phyloP scores from a whole-genome alignment of 2,797 vertebrate genomes.

The Carcharodon carcharias region DNA sequence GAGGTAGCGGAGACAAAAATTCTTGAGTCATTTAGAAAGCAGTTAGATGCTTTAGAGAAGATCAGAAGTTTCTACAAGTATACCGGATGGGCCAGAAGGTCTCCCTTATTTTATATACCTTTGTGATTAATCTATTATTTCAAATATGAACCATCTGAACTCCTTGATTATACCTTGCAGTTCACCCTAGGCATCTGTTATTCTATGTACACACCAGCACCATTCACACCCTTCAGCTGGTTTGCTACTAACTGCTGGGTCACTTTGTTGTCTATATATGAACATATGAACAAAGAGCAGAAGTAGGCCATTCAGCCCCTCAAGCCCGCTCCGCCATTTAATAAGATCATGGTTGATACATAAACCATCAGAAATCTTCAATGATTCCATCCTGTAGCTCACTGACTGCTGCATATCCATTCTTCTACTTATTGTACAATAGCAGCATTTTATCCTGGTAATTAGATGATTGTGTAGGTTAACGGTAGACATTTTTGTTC shows the following conservation, averaged over 20 bases:
- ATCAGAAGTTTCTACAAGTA: neutral
- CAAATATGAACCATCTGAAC: neutral
- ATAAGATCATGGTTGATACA: too few relatives aligned
- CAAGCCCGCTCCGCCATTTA: too few relatives aligned
- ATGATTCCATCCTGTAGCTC: neutral
- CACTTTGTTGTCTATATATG: neutral
- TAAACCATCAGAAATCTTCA: neutral
- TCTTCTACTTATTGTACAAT: neutral
- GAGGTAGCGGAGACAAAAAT: neutral
- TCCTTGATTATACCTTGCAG: neutral
- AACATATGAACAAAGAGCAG: too few relatives aligned
- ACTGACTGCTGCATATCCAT: neutral
- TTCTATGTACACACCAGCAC: neutral
- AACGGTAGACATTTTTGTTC: neutral
- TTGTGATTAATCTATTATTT: neutral
- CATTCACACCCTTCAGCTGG: neutral
- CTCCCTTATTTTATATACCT: neutral
- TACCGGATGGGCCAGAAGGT: neutral
- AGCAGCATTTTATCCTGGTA: neutral
- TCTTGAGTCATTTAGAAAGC: neutral
- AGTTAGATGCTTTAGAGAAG: neutral
- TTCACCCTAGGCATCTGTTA: neutral
- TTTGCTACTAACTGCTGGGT: neutral
- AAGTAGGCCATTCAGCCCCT: too few relatives aligned
- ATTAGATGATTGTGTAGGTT: neutral